A percentile compares a stretch with the other conserved stretches of the same genome.
Evolutionary conservation across 2,113 vertebrate genomes (phyloP).

Genomic region (Conger conger): DNA sequence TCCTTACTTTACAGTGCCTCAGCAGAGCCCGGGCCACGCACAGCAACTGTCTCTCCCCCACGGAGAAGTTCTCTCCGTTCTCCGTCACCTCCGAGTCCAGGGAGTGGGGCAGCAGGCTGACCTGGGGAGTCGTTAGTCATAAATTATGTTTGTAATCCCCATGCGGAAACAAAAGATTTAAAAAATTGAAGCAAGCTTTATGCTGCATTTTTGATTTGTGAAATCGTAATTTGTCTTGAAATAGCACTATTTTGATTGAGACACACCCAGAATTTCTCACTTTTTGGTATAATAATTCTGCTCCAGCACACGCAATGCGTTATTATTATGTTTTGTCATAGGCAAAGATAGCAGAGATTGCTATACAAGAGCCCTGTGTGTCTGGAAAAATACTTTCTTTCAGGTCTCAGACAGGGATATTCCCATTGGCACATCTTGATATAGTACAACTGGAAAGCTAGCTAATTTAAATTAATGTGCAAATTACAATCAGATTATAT

Average conservation of each 20-base stretch:
- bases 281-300: not conserved
- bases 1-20: slow-evolving; percentile 74
- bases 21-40: slow-evolving; percentile 77
- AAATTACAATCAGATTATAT: not conserved
- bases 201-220: no score
- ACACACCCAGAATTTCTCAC: no score
- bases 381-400: no score
- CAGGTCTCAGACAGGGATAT: not conserved
- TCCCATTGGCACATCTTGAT: no score
- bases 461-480: not conserved
- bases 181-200: not conserved
- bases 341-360: not conserved
- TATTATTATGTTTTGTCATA: not conserved
- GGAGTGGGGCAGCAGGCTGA: slow-evolving; percentile 68
- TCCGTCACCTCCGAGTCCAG: slow-evolving; percentile 73
- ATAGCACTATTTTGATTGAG: no score
- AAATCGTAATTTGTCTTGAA: no score
- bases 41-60: slow-evolving; percentile 75
- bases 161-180: no score
- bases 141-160: no score
- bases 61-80: slow-evolving; percentile 80
- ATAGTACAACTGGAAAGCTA: no score
- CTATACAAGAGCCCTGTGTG: not conserved
- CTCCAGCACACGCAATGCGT: not conserved
- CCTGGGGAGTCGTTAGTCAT: no score